These are phyloP conservation scores for Murina feae DNA, from an alignment of 2,113 vertebrate genomes.

Conservation along the genomic window DNA sequence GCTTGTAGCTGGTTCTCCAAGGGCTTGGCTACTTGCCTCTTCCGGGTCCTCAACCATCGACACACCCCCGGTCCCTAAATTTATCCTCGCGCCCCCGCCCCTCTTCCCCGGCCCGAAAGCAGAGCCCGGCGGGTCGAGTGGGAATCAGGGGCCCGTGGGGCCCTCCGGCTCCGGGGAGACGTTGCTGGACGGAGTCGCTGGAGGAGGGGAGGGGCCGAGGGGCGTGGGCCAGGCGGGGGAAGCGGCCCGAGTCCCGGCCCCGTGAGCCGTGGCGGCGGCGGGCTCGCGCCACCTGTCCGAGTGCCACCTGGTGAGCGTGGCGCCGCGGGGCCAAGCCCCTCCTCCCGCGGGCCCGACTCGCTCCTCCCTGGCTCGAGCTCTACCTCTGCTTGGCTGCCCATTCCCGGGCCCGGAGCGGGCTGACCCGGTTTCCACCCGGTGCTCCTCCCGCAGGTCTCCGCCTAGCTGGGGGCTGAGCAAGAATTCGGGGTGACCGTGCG, in stretches of 20 bases:
- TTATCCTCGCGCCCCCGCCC: neutral
- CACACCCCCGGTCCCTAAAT: neutral
- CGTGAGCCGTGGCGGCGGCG: constrained; percentile 22
- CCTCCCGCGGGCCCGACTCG: constrained; percentile 3
- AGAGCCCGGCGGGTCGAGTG: neutral
- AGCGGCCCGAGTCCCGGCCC: neutral
- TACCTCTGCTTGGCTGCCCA: neutral
- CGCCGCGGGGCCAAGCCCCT: constrained; percentile 59
- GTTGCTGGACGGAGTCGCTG: constrained; percentile 30
- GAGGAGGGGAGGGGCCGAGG: constrained; percentile 11
- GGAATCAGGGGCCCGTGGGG: neutral
- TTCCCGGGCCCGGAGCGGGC: neutral
- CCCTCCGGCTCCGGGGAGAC: neutral
- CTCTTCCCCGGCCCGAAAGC: neutral
- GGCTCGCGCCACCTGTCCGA: constrained; percentile 86
- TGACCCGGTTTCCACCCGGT: constrained; percentile 61
- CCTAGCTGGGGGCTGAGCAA: neutral
- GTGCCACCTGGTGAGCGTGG: constrained; percentile 90
- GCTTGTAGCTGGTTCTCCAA: neutral
- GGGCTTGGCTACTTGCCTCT: neutral
- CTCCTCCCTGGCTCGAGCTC: neutral
- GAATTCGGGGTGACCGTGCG: neutral
- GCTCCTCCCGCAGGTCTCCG: constrained; percentile 69
- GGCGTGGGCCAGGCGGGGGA: neutral
- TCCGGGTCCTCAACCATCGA: neutral